A percentile compares a stretch with the other conserved stretches of the same genome.
Conservation (phyloP, 2,888 invertebrate species). For the Seladonia tumulorum region DNA sequence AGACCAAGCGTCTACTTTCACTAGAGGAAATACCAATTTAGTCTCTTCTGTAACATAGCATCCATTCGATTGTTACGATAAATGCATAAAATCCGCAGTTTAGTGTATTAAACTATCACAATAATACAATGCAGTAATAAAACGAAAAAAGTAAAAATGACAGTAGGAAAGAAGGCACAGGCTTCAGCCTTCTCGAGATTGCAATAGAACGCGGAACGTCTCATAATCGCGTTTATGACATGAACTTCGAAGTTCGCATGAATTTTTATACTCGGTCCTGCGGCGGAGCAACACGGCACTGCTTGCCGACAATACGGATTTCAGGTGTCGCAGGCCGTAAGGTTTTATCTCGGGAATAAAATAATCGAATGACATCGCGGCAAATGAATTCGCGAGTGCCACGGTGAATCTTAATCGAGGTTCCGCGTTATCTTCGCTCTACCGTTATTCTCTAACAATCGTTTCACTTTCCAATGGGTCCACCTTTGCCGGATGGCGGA, state of each 20-base stretch:
- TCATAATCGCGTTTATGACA: neutral
- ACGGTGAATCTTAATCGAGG: neutral
- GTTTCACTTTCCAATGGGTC: neutral
- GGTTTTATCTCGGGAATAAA: neutral
- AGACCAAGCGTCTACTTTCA: neutral
- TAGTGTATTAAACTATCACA: neutral
- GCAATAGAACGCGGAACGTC: neutral
- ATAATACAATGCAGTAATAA: neutral
- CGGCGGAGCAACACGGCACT: neutral
- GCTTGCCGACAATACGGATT: neutral
- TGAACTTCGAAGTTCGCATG: slow-evolving; percentile 1
- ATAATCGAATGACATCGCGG: neutral
- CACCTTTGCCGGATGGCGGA: neutral
- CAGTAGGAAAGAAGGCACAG: neutral
- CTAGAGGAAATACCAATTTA: too few relatives aligned
- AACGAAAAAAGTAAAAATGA: neutral
- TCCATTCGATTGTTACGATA: too few relatives aligned
- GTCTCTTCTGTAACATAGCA: too few relatives aligned
- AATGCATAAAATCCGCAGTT: too few relatives aligned
- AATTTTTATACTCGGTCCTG: neutral
- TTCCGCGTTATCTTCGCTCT: too few relatives aligned
- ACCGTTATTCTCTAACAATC: slow-evolving; percentile 11
- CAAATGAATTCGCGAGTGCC: neutral
- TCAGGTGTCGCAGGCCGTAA: neutral
- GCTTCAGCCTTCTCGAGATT: neutral